These are phyloP conservation scores for Caloenas nicobarica DNA, from an alignment of 2,113 vertebrate species.

Conservation along the genomic window DNA sequence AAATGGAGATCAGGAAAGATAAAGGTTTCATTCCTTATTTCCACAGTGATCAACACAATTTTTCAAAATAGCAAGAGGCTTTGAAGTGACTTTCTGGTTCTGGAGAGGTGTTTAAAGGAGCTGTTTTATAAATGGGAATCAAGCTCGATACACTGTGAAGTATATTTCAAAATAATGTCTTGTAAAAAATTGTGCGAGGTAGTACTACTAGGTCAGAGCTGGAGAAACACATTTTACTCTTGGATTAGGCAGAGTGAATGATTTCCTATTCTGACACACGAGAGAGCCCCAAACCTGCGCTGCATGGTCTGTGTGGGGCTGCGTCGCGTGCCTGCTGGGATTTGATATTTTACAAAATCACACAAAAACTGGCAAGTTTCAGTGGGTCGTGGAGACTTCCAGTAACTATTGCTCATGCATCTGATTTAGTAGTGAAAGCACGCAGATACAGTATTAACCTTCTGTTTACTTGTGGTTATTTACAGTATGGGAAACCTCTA, in stretches of 20 bases:
- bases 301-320: background rate
- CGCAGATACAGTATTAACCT: background rate
- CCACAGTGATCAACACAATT: background rate
- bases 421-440: background rate
- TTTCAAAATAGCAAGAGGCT: background rate
- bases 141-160: background rate
- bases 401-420: background rate
- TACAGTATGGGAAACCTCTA: background rate
- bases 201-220: background rate
- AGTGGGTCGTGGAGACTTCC: background rate
- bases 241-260: background rate
- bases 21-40: background rate
- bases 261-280: rapidly evolving
- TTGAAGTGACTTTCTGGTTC: background rate
- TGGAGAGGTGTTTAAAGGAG: background rate
- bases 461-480: background rate
- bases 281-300: background rate
- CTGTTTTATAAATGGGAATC: background rate
- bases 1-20: background rate
- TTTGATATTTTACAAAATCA: background rate
- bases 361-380: background rate
- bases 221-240: background rate
- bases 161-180: background rate
- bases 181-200: background rate
- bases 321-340: rapidly evolving